Conservation (phyloP, 2,113 vertebrate species). For the Leptodactylus fuscus region DNA sequence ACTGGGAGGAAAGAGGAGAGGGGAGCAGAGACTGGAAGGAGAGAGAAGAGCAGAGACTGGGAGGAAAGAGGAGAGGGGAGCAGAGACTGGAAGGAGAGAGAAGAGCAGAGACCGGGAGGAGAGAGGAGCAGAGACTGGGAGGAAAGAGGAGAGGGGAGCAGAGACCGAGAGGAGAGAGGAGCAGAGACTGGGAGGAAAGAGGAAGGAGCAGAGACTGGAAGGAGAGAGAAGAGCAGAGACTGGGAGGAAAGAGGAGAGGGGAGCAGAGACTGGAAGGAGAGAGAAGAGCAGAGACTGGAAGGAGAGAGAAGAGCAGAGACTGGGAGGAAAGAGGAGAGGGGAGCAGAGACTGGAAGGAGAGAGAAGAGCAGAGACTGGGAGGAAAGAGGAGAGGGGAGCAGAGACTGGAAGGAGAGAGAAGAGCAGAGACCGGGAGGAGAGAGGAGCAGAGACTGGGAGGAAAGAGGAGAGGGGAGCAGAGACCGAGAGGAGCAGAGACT, state of each 20-base stretch:
- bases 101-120: not conserved
- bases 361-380: not conserved
- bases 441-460: not conserved
- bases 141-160: not conserved
- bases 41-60: not conserved
- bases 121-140: not conserved
- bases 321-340: not conserved
- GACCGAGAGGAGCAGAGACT: not conserved
- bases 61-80: not conserved
- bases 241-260: not conserved
- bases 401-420: not conserved
- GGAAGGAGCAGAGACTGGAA: constrained; percentile 10
- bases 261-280: not conserved
- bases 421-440: not conserved
- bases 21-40: not conserved
- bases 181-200: constrained; percentile 2
- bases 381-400: not conserved
- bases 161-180: not conserved
- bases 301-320: not conserved
- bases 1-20: not conserved
- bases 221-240: not conserved
- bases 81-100: not conserved
- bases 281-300: not conserved
- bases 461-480: not conserved
- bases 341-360: not conserved